phyloP scores from a whole-genome alignment of 2,113 vertebrate species.

The Isurus oxyrinchus region DNA sequence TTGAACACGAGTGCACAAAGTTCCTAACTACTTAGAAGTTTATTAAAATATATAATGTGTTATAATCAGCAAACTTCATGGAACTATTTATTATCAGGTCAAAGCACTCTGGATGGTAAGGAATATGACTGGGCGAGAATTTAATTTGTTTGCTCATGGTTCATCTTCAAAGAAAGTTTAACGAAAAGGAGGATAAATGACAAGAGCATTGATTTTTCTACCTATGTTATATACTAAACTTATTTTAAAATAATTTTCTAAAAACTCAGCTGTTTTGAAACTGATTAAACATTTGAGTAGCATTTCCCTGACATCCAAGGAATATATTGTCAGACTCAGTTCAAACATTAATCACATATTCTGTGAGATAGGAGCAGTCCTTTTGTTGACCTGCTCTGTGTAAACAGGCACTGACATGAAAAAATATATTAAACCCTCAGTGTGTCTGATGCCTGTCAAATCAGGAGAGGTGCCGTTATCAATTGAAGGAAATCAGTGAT shows the following conservation, averaged over 20 bases:
- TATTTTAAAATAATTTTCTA: conserved; percentile 9
- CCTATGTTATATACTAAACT: neutral
- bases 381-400: conserved; percentile 58
- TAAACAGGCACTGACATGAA: conserved; percentile 66
- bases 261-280: conserved; percentile 40
- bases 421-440: conserved; percentile 56
- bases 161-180: neutral
- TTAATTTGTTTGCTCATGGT: neutral
- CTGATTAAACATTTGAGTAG: conserved; percentile 39
- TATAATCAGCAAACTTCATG: neutral
- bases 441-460: conserved; percentile 72
- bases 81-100: neutral
- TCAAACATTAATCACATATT: conserved; percentile 56
- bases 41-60: conserved; percentile 15
- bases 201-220: neutral
- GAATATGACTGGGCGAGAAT: neutral
- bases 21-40: neutral
- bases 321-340: conserved; percentile 48
- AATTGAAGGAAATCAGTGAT: conserved; percentile 67
- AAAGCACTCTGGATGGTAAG: neutral
- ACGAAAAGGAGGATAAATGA: neutral
- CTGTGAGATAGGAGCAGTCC: conserved; percentile 53
- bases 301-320: conserved; percentile 43
- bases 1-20: neutral
- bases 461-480: conserved; percentile 67